Percentiles rank a stretch among this genome's conserved stretches.
These are phyloP conservation scores for Eupithecia inturbata DNA, from an alignment of 2,888 invertebrate species.

Conservation along the genomic window DNA sequence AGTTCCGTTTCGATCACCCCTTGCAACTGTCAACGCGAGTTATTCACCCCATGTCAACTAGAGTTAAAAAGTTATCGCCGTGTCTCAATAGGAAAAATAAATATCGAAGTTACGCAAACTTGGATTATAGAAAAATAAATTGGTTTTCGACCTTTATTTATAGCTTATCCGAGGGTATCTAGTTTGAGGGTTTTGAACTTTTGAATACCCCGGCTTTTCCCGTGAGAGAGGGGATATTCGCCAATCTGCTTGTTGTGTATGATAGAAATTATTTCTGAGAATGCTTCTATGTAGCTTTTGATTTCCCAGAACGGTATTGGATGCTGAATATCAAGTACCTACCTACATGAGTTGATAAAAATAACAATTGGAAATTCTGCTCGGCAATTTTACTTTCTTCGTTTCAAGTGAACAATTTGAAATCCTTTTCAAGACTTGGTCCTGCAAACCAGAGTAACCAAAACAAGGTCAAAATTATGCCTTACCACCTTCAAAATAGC, in stretches of 20 bases:
- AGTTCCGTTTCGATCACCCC: slow-evolving; percentile 64
- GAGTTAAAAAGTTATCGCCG: slow-evolving; percentile 76
- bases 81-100: slow-evolving; percentile 68
- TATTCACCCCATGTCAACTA: slow-evolving; percentile 76
- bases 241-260: slow-evolving; percentile 36
- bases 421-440: neutral
- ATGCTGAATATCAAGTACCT: slow-evolving; percentile 28
- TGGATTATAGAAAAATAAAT: slow-evolving; percentile 54
- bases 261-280: slow-evolving; percentile 40
- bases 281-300: slow-evolving; percentile 39
- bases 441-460: neutral
- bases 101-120: slow-evolving; percentile 49
- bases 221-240: slow-evolving; percentile 24
- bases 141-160: slow-evolving; percentile 44
- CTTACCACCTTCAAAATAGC: neutral
- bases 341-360: neutral
- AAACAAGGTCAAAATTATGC: too few species aligned
- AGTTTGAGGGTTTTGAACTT: slow-evolving; percentile 37
- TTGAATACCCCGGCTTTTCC: slow-evolving; percentile 12
- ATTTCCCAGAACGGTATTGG: slow-evolving; percentile 31
- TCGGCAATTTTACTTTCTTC: neutral
- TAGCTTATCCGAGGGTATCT: slow-evolving; percentile 34
- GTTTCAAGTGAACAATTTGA: neutral
- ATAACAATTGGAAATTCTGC: neutral
- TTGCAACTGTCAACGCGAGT: slow-evolving; percentile 75